Evolutionary conservation across 2,113 vertebrate genomes (phyloP).

Genomic region (Dasypus novemcinctus): DNA sequence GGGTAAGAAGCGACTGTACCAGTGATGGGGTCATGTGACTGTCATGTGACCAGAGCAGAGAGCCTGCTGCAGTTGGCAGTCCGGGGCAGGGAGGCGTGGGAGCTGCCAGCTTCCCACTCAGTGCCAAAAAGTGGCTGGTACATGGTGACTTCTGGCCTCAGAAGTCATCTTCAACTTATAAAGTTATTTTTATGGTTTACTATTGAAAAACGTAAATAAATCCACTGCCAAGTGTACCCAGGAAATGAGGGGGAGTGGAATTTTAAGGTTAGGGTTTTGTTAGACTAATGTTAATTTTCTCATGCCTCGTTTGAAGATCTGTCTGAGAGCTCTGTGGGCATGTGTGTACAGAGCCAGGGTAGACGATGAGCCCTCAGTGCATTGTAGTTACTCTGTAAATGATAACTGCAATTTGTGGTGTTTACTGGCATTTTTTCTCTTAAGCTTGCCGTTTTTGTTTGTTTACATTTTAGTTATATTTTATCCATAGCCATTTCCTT

Average conservation of each 20-base stretch:
- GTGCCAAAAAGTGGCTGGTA: not conserved
- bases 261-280: not conserved
- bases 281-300: not conserved
- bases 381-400: not conserved
- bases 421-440: not conserved
- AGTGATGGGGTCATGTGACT: not conserved
- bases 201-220: no score
- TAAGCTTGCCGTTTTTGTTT: not conserved
- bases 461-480: not conserved
- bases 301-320: not conserved
- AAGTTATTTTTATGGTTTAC: not conserved
- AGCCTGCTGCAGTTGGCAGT: accelerated
- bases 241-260: not conserved
- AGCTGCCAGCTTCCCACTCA: not conserved
- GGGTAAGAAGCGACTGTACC: not conserved
- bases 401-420: accelerated
- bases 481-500: not conserved
- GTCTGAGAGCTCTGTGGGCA: not conserved
- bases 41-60: no score
- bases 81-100: not conserved
- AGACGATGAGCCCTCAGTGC: accelerated
- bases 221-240: not conserved
- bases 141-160: not conserved
- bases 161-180: not conserved
- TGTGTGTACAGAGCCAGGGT: accelerated